Evolutionary conservation across 2,797 vertebrate species (phyloP).

Genomic region (Salmo trutta): DNA sequence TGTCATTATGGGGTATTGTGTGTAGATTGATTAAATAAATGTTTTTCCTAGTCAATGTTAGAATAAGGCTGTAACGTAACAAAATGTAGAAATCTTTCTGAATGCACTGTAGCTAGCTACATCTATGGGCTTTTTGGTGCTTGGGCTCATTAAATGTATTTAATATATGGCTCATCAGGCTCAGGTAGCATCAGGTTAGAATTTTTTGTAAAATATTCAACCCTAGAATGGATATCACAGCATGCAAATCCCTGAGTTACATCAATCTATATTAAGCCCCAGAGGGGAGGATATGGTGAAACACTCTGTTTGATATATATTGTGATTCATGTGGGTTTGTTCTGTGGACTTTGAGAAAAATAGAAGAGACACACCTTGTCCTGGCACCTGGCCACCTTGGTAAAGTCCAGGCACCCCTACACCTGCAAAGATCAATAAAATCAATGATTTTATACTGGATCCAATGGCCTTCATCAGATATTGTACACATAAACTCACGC

Average conservation of each 20-base stretch:
- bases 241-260: background rate
- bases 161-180: too few relatives aligned
- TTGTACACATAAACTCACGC: conserved; percentile 16
- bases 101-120: too few relatives aligned
- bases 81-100: too few relatives aligned
- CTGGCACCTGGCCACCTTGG: conserved; percentile 87
- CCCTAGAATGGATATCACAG: background rate
- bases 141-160: too few relatives aligned
- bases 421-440: conserved; percentile 69
- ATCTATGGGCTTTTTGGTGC: too few relatives aligned
- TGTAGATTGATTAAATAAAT: too few relatives aligned
- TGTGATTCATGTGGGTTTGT: background rate
- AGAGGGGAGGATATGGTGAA: background rate
- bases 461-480: background rate
- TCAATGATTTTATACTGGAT: background rate
- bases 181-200: too few relatives aligned
- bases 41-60: too few relatives aligned
- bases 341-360: conserved; percentile 3
- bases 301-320: background rate
- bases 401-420: conserved; percentile 92
- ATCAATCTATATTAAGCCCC: background rate
- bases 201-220: too few relatives aligned
- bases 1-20: too few relatives aligned
- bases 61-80: too few relatives aligned
- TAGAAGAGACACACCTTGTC: conserved; percentile 77